Evolutionary conservation across 2,113 vertebrate genomes (phyloP).

Genomic region (Carlito syrichta): DNA sequence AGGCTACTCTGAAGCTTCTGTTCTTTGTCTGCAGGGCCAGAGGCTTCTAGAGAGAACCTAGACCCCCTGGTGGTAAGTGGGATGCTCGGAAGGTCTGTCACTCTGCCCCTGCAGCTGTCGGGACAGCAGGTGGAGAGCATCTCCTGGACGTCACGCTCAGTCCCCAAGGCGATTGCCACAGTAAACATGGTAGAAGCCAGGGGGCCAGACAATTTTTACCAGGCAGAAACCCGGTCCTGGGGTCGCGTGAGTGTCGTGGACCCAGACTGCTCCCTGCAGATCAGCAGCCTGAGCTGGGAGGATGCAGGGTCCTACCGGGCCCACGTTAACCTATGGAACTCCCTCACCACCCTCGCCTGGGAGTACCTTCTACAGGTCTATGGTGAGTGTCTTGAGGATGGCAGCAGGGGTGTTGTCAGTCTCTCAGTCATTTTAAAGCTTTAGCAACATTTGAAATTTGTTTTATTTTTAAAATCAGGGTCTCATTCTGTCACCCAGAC

Average conservation of each 20-base stretch:
- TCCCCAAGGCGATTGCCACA: background rate
- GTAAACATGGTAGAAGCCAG: background rate
- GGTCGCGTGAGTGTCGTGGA: background rate
- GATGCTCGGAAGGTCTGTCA: background rate
- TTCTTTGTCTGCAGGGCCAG: background rate
- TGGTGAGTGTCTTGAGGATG: background rate
- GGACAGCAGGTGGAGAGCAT: background rate
- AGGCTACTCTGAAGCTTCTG: background rate
- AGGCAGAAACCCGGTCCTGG: background rate
- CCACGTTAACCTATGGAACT: background rate
- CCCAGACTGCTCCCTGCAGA: background rate
- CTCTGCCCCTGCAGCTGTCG: background rate
- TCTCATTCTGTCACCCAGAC: too few relatives aligned
- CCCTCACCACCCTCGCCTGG: rapidly evolving
- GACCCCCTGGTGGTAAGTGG: background rate
- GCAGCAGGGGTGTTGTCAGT: background rate
- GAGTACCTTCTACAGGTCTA: background rate
- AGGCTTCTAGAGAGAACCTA: background rate
- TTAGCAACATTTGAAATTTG: background rate
- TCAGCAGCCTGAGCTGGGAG: background rate
- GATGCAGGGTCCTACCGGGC: background rate
- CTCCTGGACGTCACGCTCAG: background rate
- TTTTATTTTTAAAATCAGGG: too few relatives aligned
- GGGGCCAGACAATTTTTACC: background rate
- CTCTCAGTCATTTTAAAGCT: background rate